phyloP scores from a whole-genome alignment of 2,888 invertebrate genomes.

The Tineola bisselliella region DNA sequence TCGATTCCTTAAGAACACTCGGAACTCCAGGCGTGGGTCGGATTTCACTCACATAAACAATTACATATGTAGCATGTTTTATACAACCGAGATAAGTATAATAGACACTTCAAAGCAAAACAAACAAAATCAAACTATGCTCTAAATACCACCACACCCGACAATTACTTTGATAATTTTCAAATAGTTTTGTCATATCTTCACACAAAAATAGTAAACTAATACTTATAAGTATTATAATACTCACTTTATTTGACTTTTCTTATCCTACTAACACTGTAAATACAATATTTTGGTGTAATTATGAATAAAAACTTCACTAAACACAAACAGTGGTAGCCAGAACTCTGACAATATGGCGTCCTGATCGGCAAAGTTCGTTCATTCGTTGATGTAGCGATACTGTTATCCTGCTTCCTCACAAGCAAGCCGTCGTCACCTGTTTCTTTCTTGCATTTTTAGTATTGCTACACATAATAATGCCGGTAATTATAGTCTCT shows the following conservation, averaged over 20 bases:
- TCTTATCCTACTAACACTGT: not conserved
- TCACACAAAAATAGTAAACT: not conserved
- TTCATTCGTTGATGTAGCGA: not conserved
- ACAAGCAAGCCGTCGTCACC: not conserved
- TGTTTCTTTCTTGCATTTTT: not conserved
- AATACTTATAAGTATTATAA: not conserved
- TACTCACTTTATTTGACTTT: slow-evolving; percentile 1
- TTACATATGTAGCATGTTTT: slow-evolving; percentile 22
- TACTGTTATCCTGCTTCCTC: not conserved
- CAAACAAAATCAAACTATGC: slow-evolving; percentile 23
- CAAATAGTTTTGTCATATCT: not conserved
- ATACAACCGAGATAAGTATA: slow-evolving; percentile 28
- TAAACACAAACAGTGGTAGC: not conserved
- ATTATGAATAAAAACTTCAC: not conserved
- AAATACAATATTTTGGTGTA: not conserved
- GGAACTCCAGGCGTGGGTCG: not conserved
- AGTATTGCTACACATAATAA: not conserved
- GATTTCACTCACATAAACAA: slow-evolving; percentile 24
- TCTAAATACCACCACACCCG: slow-evolving; percentile 64
- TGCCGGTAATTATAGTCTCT: too few species aligned
- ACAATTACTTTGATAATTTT: slow-evolving; percentile 20
- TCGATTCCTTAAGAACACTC: not conserved
- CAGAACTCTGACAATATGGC: slow-evolving; percentile 6
- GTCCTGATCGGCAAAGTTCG: not conserved
- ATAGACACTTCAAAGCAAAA: slow-evolving; percentile 48